Evolutionary conservation across 1,140 invertebrate genomes (phyloP).

Genomic region (Drusus annulatus): DNA sequence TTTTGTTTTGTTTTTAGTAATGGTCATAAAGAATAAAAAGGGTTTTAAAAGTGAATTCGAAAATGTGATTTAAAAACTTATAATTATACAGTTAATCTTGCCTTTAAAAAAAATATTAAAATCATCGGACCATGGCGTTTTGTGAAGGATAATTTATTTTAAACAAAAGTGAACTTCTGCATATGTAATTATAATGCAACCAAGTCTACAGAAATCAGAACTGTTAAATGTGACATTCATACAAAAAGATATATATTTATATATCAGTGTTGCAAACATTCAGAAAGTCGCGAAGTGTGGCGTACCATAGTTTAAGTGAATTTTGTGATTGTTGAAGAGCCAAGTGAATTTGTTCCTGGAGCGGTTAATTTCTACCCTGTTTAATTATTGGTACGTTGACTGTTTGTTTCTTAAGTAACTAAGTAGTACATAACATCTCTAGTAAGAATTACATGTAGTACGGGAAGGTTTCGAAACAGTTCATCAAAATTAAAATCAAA

Average conservation of each 20-base stretch:
- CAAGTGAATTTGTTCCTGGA: conserved; percentile 28
- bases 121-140: background rate
- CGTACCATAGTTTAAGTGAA: background rate
- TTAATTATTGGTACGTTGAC: background rate
- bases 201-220: no score
- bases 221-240: no score
- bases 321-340: conserved; percentile 27
- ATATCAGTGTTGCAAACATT: no score
- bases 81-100: conserved; percentile 28
- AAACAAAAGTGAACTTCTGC: no score
- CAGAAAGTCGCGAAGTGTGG: no score
- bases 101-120: background rate
- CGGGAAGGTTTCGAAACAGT: no score
- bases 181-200: no score
- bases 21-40: conserved; percentile 4
- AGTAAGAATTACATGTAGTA: no score
- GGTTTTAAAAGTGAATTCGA: conserved; percentile 20
- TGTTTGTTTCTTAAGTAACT: background rate
- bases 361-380: background rate
- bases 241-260: no score
- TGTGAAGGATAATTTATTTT: no score
- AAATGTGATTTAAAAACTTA: conserved; percentile 34
- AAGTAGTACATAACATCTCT: no score
- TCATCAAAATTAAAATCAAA: background rate
- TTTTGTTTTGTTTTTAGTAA: background rate